A percentile compares a stretch with the other conserved stretches of the same genome.
Conservation (phyloP, 2,888 invertebrate genomes). For the Chrysomela aeneicollis region DNA sequence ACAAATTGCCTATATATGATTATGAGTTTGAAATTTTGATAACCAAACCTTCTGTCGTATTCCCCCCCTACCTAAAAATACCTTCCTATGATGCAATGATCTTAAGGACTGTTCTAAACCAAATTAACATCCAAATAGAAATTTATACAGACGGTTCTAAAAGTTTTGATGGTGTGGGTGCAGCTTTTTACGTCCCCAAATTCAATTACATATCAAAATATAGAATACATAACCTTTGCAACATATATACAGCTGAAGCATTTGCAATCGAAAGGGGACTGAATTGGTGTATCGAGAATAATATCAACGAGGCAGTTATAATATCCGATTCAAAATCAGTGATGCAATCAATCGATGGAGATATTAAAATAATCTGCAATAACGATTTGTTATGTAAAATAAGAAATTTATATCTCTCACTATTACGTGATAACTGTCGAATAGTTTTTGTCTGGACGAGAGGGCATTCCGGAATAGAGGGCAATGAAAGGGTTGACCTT, state of each 20-base stretch:
- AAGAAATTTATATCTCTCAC: background rate
- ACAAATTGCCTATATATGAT: background rate
- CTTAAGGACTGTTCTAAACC: no score
- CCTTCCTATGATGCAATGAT: background rate
- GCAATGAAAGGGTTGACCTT: background rate
- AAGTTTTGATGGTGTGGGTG: background rate
- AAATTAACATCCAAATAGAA: no score
- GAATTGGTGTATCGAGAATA: background rate
- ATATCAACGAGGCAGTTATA: background rate
- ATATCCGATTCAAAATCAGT: background rate
- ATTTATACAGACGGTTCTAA: background rate
- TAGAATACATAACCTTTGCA: constrained; percentile 1
- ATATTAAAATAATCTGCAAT: background rate
- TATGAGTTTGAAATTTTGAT: background rate
- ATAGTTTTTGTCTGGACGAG: constrained; percentile 2
- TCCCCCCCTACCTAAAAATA: background rate
- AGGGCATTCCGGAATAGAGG: background rate
- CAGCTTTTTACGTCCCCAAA: background rate
- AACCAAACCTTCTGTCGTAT: background rate
- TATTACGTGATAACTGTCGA: background rate
- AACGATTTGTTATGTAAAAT: background rate
- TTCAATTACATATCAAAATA: background rate
- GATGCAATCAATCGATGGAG: background rate
- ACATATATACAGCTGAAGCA: background rate
- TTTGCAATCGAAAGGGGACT: background rate